Evolutionary conservation across 2,113 vertebrate genomes (phyloP), one percentile per base, ranked within the genome.

Genomic region (Triplophysa tibetana): DNA sequence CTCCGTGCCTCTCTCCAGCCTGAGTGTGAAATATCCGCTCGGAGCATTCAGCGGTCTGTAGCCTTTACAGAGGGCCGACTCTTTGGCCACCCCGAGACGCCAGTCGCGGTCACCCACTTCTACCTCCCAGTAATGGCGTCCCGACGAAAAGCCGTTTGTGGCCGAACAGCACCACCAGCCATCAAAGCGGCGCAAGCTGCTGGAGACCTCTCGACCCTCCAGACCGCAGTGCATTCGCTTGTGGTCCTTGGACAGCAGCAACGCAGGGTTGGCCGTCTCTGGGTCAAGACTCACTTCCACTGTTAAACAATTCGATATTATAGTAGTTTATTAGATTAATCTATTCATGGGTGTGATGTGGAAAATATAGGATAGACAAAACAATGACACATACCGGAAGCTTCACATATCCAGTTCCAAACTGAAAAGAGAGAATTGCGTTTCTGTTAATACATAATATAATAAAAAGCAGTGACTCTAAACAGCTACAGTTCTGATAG

Each of bases 41-140:
- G 86, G 84, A 0, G 89, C 89, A 90, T 92, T 91, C 61, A 94
- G 90, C 0, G 89, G 78, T 66, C 84, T 84, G 86, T 90, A 93
- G 61, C 91, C 92, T 80, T 92, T 94, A 82, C 95, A 90, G 9
- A 91, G 80, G 0, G 96, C 84, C 0, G 95, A 96, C 12, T 93
- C 95, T 0, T 78, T 90, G 79, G 94, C 96, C 85, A 96, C 92
- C 0, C 97, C 96, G 0, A 98, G 91, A 19, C 95, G 92, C 97
- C 96, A 98, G 74, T 96, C 96, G 0, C 95, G 92, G 8, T 93
- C 81, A 0, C 96, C 90, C 0, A 92, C 92, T 81, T 95, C 92
- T 78, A 95, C 93, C 82, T 96, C 94, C 95, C 95, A 96, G 89
- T 91, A 94, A 79, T 91, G 89, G 8, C 92, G 89, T 0, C 94